A percentile compares a stretch with the other conserved stretches of the same genome.
Conservation (phyloP, 2,113 vertebrate species). For the Naja naja region DNA sequence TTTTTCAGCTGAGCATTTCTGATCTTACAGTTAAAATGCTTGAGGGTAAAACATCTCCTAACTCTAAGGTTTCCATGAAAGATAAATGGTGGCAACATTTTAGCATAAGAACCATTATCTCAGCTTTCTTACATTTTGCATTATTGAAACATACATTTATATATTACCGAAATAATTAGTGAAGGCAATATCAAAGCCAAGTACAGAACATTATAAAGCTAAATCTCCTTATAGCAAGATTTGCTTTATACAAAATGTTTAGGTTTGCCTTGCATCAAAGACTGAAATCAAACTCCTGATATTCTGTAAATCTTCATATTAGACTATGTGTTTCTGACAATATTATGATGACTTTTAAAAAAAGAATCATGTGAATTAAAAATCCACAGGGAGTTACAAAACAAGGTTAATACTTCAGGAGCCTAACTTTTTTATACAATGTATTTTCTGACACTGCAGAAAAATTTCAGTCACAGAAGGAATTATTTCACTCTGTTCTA, state of each 20-base stretch:
- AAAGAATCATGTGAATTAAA: neutral
- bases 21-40: neutral
- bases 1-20: neutral
- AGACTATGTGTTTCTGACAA: neutral
- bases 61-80: neutral
- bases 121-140: neutral
- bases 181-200: neutral
- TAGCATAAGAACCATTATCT: neutral
- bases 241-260: neutral
- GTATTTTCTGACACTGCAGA: neutral
- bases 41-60: neutral
- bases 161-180: neutral
- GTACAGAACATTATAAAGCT: neutral
- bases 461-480: neutral
- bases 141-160: neutral
- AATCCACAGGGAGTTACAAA: neutral
- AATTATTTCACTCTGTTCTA: neutral
- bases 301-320: neutral
- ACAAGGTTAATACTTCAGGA: neutral
- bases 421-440: neutral
- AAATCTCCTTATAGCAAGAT: neutral
- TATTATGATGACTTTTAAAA: neutral
- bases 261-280: neutral
- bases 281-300: neutral
- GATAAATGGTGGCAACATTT: neutral